A percentile compares a stretch with the other conserved stretches of the same genome.
These are phyloP conservation scores for Semicossyphus pulcher DNA, from an alignment of 2,113 vertebrate species.

Conservation along the genomic window DNA sequence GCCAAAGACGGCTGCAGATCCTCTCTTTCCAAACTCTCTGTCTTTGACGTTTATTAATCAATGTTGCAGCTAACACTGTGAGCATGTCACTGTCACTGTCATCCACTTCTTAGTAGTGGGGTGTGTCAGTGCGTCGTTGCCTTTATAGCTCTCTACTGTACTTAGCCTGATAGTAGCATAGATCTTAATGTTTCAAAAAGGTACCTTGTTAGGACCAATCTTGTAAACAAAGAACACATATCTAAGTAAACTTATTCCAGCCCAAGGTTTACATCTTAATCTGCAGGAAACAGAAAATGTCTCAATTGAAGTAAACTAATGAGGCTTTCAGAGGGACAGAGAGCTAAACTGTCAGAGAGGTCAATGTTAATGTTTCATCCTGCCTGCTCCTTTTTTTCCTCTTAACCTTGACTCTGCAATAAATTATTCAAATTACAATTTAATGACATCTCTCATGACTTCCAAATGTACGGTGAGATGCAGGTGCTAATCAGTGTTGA, in stretches of 20 bases:
- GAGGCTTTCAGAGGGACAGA: slow-evolving; percentile 7
- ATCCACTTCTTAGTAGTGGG: too few relatives aligned
- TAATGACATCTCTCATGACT: slow-evolving; percentile 53
- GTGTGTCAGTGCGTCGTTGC: too few relatives aligned
- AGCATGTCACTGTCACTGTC: too few relatives aligned
- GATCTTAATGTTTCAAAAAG: not conserved
- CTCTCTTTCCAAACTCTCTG: too few relatives aligned
- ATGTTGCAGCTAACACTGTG: too few relatives aligned
- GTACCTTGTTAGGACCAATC: too few relatives aligned
- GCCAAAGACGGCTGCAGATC: too few relatives aligned
- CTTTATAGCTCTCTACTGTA: too few relatives aligned
- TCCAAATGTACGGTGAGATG: slow-evolving; percentile 30
- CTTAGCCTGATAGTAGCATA: too few relatives aligned
- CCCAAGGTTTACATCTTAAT: slow-evolving; percentile 9
- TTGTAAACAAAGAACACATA: not conserved
- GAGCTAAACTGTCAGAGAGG: slow-evolving; percentile 18
- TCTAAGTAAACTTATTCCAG: not conserved
- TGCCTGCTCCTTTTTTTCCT: not conserved
- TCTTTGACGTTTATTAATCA: too few relatives aligned
- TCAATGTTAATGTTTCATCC: slow-evolving; percentile 20
- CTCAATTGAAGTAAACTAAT: not conserved
- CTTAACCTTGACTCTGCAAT: slow-evolving; percentile 19
- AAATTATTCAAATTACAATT: slow-evolving; percentile 33
- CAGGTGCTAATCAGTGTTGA: slow-evolving; percentile 46
- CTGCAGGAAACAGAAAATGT: not conserved